These are phyloP conservation scores for Ylistrum balloti DNA, from an alignment of 1,140 invertebrate species.

Conservation along the genomic window DNA sequence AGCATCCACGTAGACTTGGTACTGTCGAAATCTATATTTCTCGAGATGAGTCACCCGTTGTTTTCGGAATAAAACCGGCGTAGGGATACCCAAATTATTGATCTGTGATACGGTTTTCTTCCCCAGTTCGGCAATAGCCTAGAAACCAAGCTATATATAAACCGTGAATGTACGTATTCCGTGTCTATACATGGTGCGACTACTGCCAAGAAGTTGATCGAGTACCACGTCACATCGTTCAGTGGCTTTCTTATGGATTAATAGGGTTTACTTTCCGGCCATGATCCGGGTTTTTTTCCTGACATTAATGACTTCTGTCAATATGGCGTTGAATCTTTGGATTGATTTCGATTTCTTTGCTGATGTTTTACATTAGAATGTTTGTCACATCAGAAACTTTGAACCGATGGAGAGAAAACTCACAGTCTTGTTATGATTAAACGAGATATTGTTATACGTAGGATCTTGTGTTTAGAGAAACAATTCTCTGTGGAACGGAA, in stretches of 20 bases:
- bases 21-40: background rate
- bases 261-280: background rate
- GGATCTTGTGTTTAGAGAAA: no score
- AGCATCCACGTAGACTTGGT: background rate
- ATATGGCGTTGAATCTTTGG: background rate
- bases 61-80: background rate
- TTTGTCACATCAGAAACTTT: no score
- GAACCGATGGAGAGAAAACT: background rate
- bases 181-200: background rate
- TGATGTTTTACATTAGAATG: no score
- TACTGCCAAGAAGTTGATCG: background rate
- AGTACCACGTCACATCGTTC: background rate
- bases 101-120: conserved; percentile 20
- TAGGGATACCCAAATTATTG: background rate
- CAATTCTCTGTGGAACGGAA: no score
- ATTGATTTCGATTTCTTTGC: background rate
- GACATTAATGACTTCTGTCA: background rate
- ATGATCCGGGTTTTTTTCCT: background rate
- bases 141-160: background rate
- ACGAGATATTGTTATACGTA: no score
- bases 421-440: no score
- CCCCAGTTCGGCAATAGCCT: background rate
- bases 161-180: background rate
- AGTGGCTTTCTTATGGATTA: background rate
- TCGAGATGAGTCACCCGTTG: background rate